Evolutionary conservation across 2,113 vertebrate genomes (phyloP).

Genomic region (Rhea americana): DNA sequence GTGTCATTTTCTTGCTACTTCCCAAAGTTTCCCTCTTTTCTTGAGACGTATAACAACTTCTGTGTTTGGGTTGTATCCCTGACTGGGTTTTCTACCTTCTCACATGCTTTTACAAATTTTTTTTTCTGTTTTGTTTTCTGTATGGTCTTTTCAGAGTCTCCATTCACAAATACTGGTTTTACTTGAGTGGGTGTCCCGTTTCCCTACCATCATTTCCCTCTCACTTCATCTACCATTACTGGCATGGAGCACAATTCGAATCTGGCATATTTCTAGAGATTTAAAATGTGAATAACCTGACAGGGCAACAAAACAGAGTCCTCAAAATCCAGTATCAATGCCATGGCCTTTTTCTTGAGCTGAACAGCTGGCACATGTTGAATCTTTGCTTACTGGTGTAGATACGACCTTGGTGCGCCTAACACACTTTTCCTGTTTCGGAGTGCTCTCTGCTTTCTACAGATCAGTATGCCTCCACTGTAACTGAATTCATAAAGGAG

Average conservation of each 20-base stretch:
- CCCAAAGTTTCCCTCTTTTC: background rate
- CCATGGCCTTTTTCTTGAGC: background rate
- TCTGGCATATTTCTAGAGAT: background rate
- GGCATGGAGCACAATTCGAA: background rate
- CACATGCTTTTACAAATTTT: fast-evolving
- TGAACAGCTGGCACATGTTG: background rate
- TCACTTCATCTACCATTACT: background rate
- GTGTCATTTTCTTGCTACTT: background rate
- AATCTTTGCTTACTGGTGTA: background rate
- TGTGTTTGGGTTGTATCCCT: background rate
- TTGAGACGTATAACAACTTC: background rate
- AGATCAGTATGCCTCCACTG: background rate
- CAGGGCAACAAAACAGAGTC: constrained; percentile 3
- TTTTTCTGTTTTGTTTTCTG: background rate
- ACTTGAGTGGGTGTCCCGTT: background rate
- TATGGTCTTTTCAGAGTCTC: background rate
- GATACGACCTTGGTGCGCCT: background rate
- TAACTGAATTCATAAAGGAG: background rate
- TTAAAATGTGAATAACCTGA: background rate
- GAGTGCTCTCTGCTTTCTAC: background rate
- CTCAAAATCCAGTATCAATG: background rate
- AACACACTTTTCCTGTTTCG: fast-evolving
- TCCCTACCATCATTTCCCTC: background rate
- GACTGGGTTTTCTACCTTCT: background rate
- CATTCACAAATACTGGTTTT: fast-evolving